phyloP scores from a whole-genome alignment of 2,113 vertebrate species.

The Oncorhynchus tshawytscha region DNA sequence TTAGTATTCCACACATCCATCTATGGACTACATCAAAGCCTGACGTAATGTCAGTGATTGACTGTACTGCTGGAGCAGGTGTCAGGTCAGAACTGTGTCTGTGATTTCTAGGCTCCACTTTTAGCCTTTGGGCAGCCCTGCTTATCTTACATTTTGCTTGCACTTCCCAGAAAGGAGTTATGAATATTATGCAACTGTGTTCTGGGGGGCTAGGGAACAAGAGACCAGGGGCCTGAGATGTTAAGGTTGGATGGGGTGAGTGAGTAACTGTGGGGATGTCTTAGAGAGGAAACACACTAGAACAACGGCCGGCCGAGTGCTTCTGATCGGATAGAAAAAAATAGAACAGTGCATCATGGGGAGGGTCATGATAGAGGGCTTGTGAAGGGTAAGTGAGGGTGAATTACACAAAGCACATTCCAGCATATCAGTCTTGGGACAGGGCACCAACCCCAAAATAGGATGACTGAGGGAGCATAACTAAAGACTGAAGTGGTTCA shows the following conservation, averaged over 20 bases:
- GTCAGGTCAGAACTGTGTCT: slow-evolving; percentile 33
- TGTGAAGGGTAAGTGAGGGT: no score
- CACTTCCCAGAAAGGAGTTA: slow-evolving; percentile 2
- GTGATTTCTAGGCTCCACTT: slow-evolving; percentile 52
- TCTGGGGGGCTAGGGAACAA: not conserved
- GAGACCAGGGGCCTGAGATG: not conserved
- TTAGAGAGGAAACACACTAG: no score
- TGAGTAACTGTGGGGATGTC: not conserved
- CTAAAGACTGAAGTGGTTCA: slow-evolving; percentile 44
- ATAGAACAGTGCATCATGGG: no score
- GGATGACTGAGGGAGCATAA: slow-evolving; percentile 23
- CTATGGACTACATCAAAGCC: slow-evolving; percentile 3
- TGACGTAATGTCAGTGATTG: slow-evolving; percentile 35
- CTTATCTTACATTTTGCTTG: slow-evolving; percentile 15
- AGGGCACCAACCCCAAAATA: slow-evolving; percentile 2
- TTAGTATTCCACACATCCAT: not conserved
- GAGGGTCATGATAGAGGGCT: no score
- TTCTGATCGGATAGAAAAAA: no score
- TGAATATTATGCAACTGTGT: not conserved
- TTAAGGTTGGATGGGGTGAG: not conserved
- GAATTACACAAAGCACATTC: slow-evolving; percentile 29
- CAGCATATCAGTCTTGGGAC: slow-evolving; percentile 30
- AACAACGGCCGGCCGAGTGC: no score
- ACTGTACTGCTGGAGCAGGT: slow-evolving; percentile 48
- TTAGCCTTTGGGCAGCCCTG: slow-evolving; percentile 29